Conservation (phyloP, 1,140 invertebrate species). For the Ericerus pela region DNA sequence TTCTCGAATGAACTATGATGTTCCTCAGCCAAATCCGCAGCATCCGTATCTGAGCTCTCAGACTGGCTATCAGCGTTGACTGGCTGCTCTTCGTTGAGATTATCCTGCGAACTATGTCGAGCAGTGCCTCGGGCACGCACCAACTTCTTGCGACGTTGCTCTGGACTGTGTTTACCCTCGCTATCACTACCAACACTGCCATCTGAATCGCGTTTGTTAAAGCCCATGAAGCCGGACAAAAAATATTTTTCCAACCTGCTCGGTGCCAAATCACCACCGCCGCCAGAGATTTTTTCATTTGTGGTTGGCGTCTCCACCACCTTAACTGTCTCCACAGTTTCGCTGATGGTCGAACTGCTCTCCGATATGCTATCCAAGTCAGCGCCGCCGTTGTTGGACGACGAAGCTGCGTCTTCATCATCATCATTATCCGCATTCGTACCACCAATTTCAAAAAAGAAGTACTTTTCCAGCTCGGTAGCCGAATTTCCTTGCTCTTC, state of each 20-base stretch:
- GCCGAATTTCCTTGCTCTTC: conserved; percentile 32
- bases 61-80: conserved; percentile 39
- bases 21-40: conserved; percentile 61
- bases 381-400: not conserved
- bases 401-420: conserved; percentile 32
- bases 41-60: conserved; percentile 54
- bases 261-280: conserved; percentile 58
- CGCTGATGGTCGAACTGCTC: conserved; percentile 72
- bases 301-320: conserved; percentile 29
- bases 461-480: conserved; percentile 80
- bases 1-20: conserved; percentile 44
- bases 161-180: conserved; percentile 63
- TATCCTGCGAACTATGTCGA: conserved; percentile 64
- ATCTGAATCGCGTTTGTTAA: conserved; percentile 58
- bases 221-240: conserved; percentile 66
- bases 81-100: conserved; percentile 37
- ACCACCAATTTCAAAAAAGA: conserved; percentile 67
- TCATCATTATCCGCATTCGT: conserved; percentile 42
- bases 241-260: conserved; percentile 83
- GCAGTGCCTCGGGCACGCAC: conserved; percentile 63
- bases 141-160: conserved; percentile 61
- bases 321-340: conserved; percentile 52
- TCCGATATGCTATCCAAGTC: conserved; percentile 57
- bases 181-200: conserved; percentile 71
- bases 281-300: conserved; percentile 25